phyloP scores from a whole-genome alignment of 2,888 invertebrate species.

The Drepanosiphum platanoidis region DNA sequence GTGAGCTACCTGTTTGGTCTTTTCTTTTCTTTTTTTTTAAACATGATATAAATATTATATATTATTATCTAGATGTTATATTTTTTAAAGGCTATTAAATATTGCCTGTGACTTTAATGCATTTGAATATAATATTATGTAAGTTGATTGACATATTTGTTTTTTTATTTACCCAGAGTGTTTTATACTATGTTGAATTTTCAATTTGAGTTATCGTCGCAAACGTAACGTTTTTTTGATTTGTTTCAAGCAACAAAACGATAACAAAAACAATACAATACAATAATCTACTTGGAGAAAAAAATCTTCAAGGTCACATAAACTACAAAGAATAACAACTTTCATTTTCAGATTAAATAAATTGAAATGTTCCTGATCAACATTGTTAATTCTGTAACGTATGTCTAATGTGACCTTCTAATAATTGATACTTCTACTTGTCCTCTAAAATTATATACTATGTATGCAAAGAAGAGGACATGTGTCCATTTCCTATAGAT shows the following conservation, averaged over 20 bases:
- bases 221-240: too few relatives aligned
- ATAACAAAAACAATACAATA: neutral
- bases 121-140: slow-evolving; percentile 44
- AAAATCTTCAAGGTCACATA: slow-evolving; percentile 21
- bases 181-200: too few relatives aligned
- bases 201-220: too few relatives aligned
- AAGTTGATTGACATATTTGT: slow-evolving; percentile 17
- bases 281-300: neutral
- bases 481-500: too few relatives aligned
- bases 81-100: slow-evolving; percentile 25
- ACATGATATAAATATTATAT: neutral
- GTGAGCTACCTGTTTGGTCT: neutral
- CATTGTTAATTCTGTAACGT: neutral
- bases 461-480: too few relatives aligned
- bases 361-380: neutral
- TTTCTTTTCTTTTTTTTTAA: neutral
- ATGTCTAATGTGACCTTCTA: neutral
- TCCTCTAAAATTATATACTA: neutral
- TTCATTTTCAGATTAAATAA: slow-evolving; percentile 10
- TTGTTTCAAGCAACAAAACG: too few relatives aligned
- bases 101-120: slow-evolving; percentile 22
- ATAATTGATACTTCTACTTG: too few relatives aligned
- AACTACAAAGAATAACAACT: slow-evolving; percentile 1
- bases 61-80: slow-evolving; percentile 58
- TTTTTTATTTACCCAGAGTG: slow-evolving; percentile 29